These are phyloP conservation scores for Danaus plexippus DNA, from an alignment of 1,140 invertebrate species.

Conservation along the genomic window DNA sequence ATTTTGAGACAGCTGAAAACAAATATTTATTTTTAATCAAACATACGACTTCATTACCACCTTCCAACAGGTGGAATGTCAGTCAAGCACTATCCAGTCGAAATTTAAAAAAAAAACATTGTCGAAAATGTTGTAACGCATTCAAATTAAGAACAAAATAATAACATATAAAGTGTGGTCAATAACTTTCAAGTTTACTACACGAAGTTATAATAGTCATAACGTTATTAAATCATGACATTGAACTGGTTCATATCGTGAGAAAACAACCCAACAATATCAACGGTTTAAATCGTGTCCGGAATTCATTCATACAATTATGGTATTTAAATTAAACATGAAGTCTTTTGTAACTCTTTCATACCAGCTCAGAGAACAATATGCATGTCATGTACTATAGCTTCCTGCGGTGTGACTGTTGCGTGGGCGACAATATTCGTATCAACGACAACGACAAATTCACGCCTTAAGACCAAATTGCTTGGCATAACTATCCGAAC, in stretches of 20 bases:
- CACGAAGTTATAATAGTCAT: no score
- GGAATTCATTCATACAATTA: slow-evolving; percentile 19
- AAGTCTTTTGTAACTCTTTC: slow-evolving; percentile 34
- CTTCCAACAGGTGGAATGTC: no score
- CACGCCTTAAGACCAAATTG: slow-evolving; percentile 9
- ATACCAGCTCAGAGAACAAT: slow-evolving; percentile 25
- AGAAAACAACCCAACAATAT: slow-evolving; percentile 23
- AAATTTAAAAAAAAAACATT: no score
- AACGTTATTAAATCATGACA: slow-evolving; percentile 14
- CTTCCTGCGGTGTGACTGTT: slow-evolving; percentile 41
- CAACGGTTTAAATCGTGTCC: slow-evolving; percentile 13
- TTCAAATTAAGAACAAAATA: no score
- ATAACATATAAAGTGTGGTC: no score
- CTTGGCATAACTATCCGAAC: background rate
- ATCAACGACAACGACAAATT: slow-evolving; percentile 11
- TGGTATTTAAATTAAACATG: slow-evolving; percentile 24
- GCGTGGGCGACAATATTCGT: slow-evolving; percentile 38
- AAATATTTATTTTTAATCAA: no score
- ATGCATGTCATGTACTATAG: slow-evolving; percentile 32
- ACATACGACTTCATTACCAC: no score
- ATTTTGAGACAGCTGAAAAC: no score
- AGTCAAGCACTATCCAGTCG: no score
- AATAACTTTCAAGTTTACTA: no score
- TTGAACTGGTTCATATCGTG: slow-evolving; percentile 39
- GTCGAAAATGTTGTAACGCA: no score